phyloP scores from a whole-genome alignment of 2,888 invertebrate species.

The Rhagonycha lutea region DNA sequence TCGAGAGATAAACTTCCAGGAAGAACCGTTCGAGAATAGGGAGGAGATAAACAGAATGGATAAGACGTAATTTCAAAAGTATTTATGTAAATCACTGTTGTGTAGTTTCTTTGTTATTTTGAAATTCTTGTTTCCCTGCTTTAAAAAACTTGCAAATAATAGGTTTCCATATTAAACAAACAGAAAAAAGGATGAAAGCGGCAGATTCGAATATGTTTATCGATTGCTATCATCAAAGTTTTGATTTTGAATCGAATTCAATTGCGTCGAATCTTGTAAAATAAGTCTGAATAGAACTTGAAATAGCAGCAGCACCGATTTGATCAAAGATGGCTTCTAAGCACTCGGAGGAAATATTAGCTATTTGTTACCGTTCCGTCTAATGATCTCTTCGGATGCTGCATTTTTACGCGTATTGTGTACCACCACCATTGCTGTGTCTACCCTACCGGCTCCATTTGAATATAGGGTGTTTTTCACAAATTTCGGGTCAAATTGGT shows the following conservation, averaged over 20 bases:
- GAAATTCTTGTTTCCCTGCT: not conserved
- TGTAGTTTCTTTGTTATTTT: not conserved
- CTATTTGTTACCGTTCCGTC: not conserved
- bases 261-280: not conserved
- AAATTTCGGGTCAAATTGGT: too few species aligned
- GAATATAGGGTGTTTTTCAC: too few species aligned
- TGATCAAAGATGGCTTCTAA: not conserved
- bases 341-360: not conserved
- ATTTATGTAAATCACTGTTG: not conserved
- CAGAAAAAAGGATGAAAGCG: not conserved
- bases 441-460: not conserved
- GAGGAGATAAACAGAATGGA: not conserved
- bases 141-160: not conserved
- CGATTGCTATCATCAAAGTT: not conserved
- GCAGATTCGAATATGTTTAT: not conserved
- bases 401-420: not conserved
- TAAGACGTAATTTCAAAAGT: not conserved
- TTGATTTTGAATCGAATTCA: not conserved
- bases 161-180: not conserved
- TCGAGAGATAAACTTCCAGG: not conserved
- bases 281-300: not conserved
- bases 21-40: not conserved
- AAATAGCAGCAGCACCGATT: not conserved
- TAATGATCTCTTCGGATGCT: not conserved
- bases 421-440: not conserved